Percentiles rank a stretch among this genome's conserved stretches.
phyloP scores from a whole-genome alignment of 2,113 vertebrate genomes.

The Bubo scandiacus region DNA sequence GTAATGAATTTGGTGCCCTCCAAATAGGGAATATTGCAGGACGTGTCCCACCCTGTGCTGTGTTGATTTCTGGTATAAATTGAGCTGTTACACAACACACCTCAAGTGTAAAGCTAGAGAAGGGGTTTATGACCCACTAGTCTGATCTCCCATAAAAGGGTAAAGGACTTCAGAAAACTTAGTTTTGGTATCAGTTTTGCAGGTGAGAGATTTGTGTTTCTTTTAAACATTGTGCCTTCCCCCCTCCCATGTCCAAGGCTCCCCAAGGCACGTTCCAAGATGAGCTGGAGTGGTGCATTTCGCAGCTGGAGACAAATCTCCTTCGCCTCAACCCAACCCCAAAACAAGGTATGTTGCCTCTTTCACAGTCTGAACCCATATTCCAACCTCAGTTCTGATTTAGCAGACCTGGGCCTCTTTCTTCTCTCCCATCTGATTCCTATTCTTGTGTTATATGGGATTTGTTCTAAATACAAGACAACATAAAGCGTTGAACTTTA shows the following conservation, averaged over 20 bases:
- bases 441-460: neutral
- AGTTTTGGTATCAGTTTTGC: neutral
- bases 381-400: neutral
- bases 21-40: neutral
- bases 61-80: neutral
- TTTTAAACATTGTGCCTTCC: neutral
- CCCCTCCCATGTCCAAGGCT: neutral
- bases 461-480: neutral
- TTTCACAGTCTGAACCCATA: neutral
- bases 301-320: slow-evolving; percentile 35
- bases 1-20: neutral
- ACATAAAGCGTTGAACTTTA: neutral
- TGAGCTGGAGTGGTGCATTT: slow-evolving; percentile 57
- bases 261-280: neutral
- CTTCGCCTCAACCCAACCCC: neutral
- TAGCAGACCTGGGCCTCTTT: neutral
- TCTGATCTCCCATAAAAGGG: neutral
- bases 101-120: neutral
- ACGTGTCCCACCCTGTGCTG: neutral
- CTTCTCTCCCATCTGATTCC: neutral
- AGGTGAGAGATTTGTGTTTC: neutral
- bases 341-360: slow-evolving; percentile 3
- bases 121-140: neutral
- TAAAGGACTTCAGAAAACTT: neutral
- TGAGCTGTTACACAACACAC: too few species aligned